Evolutionary conservation across 1,140 invertebrate species (phyloP).

Genomic region (Drosophila varians): DNA sequence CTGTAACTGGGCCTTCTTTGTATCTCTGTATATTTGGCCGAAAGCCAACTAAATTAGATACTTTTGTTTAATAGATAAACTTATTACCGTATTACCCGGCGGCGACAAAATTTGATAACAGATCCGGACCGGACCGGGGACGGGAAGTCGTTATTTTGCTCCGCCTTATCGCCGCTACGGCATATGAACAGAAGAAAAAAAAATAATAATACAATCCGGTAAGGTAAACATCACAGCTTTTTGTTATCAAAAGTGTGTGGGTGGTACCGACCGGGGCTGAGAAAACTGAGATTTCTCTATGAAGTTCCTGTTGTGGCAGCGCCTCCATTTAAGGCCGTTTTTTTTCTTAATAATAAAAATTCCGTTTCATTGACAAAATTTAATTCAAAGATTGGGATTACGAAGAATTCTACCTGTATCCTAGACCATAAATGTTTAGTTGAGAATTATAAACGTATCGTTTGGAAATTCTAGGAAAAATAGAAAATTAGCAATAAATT

Average conservation of each 20-base stretch:
- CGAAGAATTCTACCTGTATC: too few relatives aligned
- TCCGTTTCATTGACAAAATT: too few relatives aligned
- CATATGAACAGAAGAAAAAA: conserved; percentile 1
- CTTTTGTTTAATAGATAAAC: not conserved
- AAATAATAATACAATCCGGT: not conserved
- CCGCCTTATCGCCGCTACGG: conserved; percentile 23
- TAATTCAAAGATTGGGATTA: too few relatives aligned
- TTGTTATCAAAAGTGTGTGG: not conserved
- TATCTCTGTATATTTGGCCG: conserved; percentile 5
- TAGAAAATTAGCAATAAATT: not conserved
- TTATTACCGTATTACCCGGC: conserved; percentile 22
- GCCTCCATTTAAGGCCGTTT: not conserved
- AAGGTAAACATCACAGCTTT: conserved; percentile 22
- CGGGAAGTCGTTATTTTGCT: conserved; percentile 31
- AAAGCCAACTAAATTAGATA: conserved; percentile 39
- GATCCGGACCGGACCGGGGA: conserved; percentile 10
- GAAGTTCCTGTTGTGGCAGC: not conserved
- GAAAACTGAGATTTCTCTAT: not conserved
- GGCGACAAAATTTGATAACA: conserved; percentile 37
- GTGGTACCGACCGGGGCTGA: not conserved
- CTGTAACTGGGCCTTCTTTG: not conserved
- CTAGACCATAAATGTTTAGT: too few relatives aligned
- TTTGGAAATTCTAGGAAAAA: too few relatives aligned
- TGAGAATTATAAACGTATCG: too few relatives aligned
- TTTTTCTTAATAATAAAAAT: too few relatives aligned